Evolutionary conservation across 2,113 vertebrate genomes (phyloP).

Genomic region (Malurus elegans): DNA sequence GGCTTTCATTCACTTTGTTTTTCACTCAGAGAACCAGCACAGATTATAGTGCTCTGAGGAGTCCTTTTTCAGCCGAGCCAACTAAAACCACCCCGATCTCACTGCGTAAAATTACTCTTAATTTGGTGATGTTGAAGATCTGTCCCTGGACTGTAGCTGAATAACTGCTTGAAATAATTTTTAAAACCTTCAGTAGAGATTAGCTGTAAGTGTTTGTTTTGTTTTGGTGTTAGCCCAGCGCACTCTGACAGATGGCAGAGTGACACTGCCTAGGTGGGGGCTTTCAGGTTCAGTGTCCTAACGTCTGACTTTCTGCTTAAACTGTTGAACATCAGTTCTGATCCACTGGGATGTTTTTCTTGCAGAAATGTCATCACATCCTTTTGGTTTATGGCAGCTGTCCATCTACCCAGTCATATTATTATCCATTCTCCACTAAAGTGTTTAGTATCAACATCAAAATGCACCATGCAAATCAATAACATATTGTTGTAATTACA

Average conservation of each 20-base stretch:
- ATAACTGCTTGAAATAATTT: neutral
- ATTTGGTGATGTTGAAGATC: neutral
- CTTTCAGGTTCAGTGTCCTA: conserved; percentile 11
- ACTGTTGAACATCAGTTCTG: neutral
- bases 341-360: conserved; percentile 23
- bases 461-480: conserved; percentile 42
- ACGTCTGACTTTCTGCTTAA: neutral
- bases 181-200: neutral
- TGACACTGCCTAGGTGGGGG: neutral
- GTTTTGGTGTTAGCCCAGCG: neutral
- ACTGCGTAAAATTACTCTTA: neutral
- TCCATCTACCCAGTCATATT: conserved; percentile 9
- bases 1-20: neutral
- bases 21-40: neutral
- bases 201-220: neutral
- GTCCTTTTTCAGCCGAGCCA: neutral
- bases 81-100: neutral
- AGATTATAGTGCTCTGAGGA: neutral
- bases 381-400: conserved; percentile 47
- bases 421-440: neutral
- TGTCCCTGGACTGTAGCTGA: neutral
- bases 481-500: conserved; percentile 44
- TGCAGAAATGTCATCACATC: conserved; percentile 36
- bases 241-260: neutral
- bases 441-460: conserved; percentile 30